phyloP scores from a whole-genome alignment of 2,888 invertebrate species.

The Scotopteryx bipunctaria region DNA sequence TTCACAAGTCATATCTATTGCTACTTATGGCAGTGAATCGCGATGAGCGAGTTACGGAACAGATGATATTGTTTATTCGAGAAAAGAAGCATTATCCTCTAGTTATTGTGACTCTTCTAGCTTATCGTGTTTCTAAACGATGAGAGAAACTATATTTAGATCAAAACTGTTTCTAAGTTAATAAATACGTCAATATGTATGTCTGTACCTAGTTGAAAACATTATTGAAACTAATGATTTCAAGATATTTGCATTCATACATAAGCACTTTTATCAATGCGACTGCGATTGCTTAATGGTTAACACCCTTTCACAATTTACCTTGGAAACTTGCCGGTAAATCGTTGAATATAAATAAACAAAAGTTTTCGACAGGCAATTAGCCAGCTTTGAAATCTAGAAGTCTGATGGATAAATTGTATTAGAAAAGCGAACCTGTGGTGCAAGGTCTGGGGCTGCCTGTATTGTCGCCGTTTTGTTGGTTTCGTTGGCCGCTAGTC shows the following conservation, averaged over 20 bases:
- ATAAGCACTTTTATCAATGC: conserved; percentile 42
- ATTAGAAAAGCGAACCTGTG: conserved; percentile 62
- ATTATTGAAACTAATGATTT: too few relatives aligned
- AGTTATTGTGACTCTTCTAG: conserved; percentile 11
- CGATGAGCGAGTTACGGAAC: background rate
- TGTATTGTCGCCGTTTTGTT: conserved; percentile 75
- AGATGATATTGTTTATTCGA: too few relatives aligned
- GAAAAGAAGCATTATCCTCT: background rate
- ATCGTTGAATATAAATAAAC: conserved; percentile 41
- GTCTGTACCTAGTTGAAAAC: too few relatives aligned
- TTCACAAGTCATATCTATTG: background rate
- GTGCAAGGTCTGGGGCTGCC: conserved; percentile 66
- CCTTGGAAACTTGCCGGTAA: conserved; percentile 60
- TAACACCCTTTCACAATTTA: conserved; percentile 67
- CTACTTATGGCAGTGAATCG: too few relatives aligned
- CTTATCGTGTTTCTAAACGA: conserved; percentile 41
- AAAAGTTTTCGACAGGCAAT: conserved; percentile 33
- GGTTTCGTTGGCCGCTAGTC: conserved; percentile 63
- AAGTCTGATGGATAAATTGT: background rate
- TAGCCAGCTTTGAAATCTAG: conserved; percentile 41
- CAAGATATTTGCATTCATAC: conserved; percentile 32
- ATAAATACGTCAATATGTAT: conserved; percentile 23
- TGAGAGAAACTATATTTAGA: conserved; percentile 35
- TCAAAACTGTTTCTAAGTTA: conserved; percentile 8
- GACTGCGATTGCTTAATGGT: conserved; percentile 41